phyloP scores from a whole-genome alignment of 2,113 vertebrate species.

The Propithecus coquereli region DNA sequence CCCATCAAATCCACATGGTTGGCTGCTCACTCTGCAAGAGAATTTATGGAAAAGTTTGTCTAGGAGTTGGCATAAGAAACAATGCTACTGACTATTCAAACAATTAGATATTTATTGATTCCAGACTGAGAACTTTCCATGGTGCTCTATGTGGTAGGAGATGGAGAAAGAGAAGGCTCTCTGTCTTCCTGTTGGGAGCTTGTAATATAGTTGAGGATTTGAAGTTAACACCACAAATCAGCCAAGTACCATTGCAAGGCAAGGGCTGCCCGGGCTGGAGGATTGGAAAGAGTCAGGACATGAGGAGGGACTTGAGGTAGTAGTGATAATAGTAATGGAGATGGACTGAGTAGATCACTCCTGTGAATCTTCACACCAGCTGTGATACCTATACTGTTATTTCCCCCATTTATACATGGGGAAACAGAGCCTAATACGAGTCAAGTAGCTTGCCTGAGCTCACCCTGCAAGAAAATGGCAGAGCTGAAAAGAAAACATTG shows the following conservation, averaged over 20 bases:
- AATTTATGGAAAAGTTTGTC: background rate
- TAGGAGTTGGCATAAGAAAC: background rate
- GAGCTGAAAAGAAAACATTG: background rate
- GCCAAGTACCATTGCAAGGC: background rate
- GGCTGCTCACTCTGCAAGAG: background rate
- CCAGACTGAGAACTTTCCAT: background rate
- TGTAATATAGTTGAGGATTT: background rate
- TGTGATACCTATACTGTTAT: background rate
- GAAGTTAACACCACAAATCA: background rate
- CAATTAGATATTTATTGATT: background rate
- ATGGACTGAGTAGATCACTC: background rate
- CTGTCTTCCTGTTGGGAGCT: background rate
- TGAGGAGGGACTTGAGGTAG: background rate
- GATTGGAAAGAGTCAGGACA: background rate
- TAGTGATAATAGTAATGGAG: background rate
- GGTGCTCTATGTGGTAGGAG: background rate
- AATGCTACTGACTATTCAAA: constrained; percentile 16
- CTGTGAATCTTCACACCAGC: background rate
- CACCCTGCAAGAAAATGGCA: background rate
- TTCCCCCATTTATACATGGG: background rate
- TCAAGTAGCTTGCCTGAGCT: background rate
- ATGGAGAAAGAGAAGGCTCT: background rate
- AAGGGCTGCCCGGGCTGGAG: background rate
- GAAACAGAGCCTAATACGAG: background rate
- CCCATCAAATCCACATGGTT: background rate